Conservation (phyloP, 2,888 invertebrate species). For the Ormyrus thymus region DNA sequence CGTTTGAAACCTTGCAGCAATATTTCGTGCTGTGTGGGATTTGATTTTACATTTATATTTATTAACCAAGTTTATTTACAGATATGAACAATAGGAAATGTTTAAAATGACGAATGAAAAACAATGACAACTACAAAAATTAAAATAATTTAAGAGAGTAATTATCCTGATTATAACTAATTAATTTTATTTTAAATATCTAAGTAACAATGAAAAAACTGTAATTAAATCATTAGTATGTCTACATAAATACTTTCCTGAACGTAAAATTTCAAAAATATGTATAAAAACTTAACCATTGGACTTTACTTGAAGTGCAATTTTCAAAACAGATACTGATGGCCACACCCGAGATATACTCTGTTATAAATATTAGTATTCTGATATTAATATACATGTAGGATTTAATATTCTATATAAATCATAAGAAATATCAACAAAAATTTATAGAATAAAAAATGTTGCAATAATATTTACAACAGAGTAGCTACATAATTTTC, state of each 20-base stretch:
- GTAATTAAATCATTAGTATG: neutral
- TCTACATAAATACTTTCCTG: neutral
- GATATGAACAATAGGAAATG: slow-evolving; percentile 10
- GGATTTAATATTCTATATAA: slow-evolving; percentile 14
- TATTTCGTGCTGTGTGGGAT: too few species aligned
- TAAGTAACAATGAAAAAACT: slow-evolving; percentile 19
- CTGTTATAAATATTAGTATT: slow-evolving; percentile 27
- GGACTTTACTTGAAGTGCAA: slow-evolving; percentile 8
- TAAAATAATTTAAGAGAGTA: slow-evolving; percentile 25
- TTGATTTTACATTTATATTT: slow-evolving; percentile 10
- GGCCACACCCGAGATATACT: slow-evolving; percentile 12
- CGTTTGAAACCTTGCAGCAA: too few species aligned
- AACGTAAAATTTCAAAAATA: slow-evolving; percentile 15
- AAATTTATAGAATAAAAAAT: slow-evolving; percentile 27
- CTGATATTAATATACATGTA: slow-evolving; percentile 11
- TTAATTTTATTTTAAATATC: neutral
- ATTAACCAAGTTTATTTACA: slow-evolving; percentile 29
- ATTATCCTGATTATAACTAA: slow-evolving; percentile 4
- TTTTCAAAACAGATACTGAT: slow-evolving; percentile 22
- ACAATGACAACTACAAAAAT: slow-evolving; percentile 30
- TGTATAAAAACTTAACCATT: slow-evolving; percentile 25
- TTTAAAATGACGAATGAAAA: neutral
- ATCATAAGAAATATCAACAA: slow-evolving; percentile 21
- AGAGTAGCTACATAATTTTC: slow-evolving; percentile 34
- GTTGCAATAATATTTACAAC: slow-evolving; percentile 42